A percentile compares a stretch with the other conserved stretches of the same genome.
Conservation (phyloP, 2,797 vertebrate species). For the Orientallactaga sibirica region DNA sequence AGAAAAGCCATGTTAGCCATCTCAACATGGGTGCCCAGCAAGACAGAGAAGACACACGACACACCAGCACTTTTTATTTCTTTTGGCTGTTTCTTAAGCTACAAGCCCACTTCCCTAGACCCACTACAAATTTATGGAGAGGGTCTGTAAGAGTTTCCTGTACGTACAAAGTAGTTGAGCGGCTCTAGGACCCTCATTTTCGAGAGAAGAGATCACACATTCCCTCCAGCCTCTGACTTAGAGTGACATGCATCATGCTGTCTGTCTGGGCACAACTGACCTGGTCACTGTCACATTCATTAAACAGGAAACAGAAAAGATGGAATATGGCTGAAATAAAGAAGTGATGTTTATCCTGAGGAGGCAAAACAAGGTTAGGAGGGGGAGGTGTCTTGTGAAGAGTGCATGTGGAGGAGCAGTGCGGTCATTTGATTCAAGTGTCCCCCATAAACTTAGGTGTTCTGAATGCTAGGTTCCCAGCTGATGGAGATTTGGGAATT, state of each 20-base stretch:
- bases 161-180: not conserved
- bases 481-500: too few species aligned
- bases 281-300: not conserved
- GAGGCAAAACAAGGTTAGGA: not conserved
- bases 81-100: constrained; percentile 42
- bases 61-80: constrained; percentile 63
- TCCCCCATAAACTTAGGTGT: too few species aligned
- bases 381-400: not conserved
- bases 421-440: too few species aligned
- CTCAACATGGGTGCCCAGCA: constrained; percentile 60
- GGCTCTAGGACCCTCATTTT: not conserved
- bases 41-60: constrained; percentile 36
- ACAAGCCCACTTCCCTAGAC: constrained; percentile 46
- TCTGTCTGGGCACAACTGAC: not conserved
- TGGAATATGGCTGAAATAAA: not conserved
- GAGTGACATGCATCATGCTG: not conserved
- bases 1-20: constrained; percentile 71
- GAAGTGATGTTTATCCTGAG: not conserved
- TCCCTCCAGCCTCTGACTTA: not conserved
- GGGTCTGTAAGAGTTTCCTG: not conserved
- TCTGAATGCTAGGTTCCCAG: too few species aligned
- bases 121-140: not conserved
- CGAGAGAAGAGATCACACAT: not conserved
- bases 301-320: constrained; percentile 26
- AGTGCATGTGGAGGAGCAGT: not conserved